Base-by-base conservation (phyloP, 2,113 vertebrate genomes). In the Porphyrio hochstetteri region DNA sequence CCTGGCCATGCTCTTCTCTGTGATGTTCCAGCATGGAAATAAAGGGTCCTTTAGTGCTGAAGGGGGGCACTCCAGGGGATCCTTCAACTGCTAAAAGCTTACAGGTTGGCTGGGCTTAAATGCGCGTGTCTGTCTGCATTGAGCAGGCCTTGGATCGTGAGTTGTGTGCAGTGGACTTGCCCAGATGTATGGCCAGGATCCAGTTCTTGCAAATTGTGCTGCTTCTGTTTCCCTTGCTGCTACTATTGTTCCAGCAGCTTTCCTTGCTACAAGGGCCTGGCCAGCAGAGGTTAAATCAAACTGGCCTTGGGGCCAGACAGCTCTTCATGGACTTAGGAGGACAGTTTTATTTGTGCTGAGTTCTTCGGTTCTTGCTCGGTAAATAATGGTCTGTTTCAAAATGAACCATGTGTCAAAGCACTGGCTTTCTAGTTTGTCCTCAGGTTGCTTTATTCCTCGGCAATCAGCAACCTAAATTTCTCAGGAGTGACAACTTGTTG, bases 161-260 rank as follows among this genome's bases (percentile, higher is more conserved):
- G 56, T 19, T 95, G 90, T 42, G 56, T 52, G 85, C 46, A 74
- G 29, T 88, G 72, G 94, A 56, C 64, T 92, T 93, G 80, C 79
- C 85, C 88, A 96, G 92, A 90, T 95, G 92, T 95, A 86, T 96
- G 95, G 93, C 82, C 19, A 0, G 35, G 33, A 90, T 94, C 93
- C 92, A 96, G 93, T 74, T 78, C 69, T 59, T 95, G 70, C 90
- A 93, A 77, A 92, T 74, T 76, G 94, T 3, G 0, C 35, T 71
- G 90, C 93, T 96, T 92, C 95, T 95, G 93, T 94, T 96, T 93
- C 56, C 60, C 69, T 68, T 81, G 38, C 82, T 77, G 55, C 75
- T 92, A 23, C 63, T 77, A 61, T 90, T 88, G 76, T 46, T 90
- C 79, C 80, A 88, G 64, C 36, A 86, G 80, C 36, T 84, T 86